Evolutionary conservation across 2,797 vertebrate genomes (phyloP), one percentile per base, ranked within the genome.

Genomic region (Rallus crepitans): DNA sequence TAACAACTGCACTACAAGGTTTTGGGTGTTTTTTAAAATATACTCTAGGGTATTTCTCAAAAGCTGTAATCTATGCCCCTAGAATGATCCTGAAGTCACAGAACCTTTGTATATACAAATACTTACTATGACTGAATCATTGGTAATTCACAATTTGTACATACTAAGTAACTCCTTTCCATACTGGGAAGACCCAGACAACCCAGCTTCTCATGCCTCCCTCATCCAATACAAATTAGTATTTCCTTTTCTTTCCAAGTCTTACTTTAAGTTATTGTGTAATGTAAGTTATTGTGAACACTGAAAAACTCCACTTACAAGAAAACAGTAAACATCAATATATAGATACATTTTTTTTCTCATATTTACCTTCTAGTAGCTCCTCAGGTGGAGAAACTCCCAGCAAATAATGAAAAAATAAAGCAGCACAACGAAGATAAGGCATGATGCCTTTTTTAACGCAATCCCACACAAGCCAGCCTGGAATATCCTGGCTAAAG

Each of bases 401-500:
- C 90, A 99, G 98, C 95, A 99, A 98, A 97, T 99, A 99, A 97
- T 98, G 98, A 97, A 99, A 99, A 97, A 99, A 99, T 45, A 99
- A 97, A 80, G 99, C 98, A 88, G 99, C 98, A 89, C 98, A 99
- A 89, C 99, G 99, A 95, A 99, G 98, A 95, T 99, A 99, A 59
- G 99, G 98, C 86, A 97, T 96, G 55, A 99, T 98, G 89, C 99
- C 99, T 91, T 94, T 98, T 96, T 98, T 99, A 94, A 99, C 98
- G 37, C 97, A 96, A 57, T 98, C 98, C 97, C 98, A 99, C 89
- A 99, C 94, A 83, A 98, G 97, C 97, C 98, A 98, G 91, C 99
- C 98, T 11, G 98, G 98, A 95, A 98, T 88, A 89, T 98, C 98
- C 59, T 97, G 97, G 77, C 94, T 97, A 82, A 98, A 94, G 59